Base-by-base conservation (phyloP, 2,797 vertebrate genomes). In the Falco concolor region DNA sequence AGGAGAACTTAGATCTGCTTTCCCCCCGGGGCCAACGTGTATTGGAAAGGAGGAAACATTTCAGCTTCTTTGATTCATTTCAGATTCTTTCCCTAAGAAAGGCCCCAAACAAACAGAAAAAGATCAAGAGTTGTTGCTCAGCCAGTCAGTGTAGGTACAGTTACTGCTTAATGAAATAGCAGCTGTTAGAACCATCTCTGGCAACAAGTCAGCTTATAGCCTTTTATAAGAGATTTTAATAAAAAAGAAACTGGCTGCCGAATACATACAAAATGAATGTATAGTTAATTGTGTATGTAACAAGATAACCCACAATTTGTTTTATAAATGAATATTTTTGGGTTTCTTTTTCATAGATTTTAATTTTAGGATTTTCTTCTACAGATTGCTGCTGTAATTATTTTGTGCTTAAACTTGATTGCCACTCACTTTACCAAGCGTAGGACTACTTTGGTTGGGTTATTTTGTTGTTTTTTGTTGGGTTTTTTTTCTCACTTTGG, bases 331-430 rank as follows among this genome's bases (percentile, higher is more conserved):
- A 68, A 11, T 53, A n/a, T 50, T 82, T 92, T 67, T 50, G 15
- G 5, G 22, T 44, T 13, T 13, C 18, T 86, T 91, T 94, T 60
- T 60, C 5, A 1, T 24, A 11, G 57, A 27, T 79, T 65, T 93
- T 85, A 78, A 73, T 96, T 84, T 84, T 36, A 69, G 70, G 80
- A 64, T 91, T 90, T 92, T 79, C 80, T 89, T 42, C 40, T 86
- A 61, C 52, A 72, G 69, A 75, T 90, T 56, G n/a, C 38, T 47
- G 65, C 85, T 90, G 59, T 42, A 63, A 76, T 94, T 94, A 79
- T 92, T 93, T 82, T 0, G 4, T 76, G 44, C 65, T 88, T 79
- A 13, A 74, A 60, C 9, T 73, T 73, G 76, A 44, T 91, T 90
- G 57, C 36, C 67, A 78, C 30, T 42, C 87, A 12, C 65, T 93